These are phyloP conservation scores for Chiropotes sagulatus DNA, from an alignment of 2,797 vertebrate genomes.

Conservation along the genomic window DNA sequence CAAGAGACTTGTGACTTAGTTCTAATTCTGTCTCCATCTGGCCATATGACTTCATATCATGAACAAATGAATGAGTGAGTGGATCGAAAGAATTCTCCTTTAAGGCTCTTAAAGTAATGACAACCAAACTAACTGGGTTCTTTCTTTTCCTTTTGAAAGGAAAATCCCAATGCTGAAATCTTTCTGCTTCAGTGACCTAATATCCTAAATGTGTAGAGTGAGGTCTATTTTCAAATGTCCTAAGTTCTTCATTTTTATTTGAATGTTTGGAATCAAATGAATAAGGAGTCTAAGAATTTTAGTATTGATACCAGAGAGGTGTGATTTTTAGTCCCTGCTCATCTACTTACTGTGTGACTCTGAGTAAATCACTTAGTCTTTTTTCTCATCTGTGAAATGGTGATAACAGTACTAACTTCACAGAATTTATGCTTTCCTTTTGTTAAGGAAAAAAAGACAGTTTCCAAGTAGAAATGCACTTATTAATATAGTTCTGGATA, in stretches of 20 bases:
- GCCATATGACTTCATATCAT: not conserved
- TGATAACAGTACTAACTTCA: not conserved
- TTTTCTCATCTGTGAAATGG: not conserved
- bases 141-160: not conserved
- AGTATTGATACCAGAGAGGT: not conserved
- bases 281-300: not conserved
- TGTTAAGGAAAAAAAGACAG: not conserved
- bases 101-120: not conserved
- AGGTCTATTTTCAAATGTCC: not conserved
- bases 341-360: not conserved
- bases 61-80: not conserved
- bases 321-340: not conserved
- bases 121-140: not conserved
- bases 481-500: not conserved
- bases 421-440: not conserved
- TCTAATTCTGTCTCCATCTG: not conserved
- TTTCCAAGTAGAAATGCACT: not conserved
- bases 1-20: not conserved
- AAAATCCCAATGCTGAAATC: not conserved
- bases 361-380: not conserved
- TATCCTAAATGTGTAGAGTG: not conserved
- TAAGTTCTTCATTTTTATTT: not conserved
- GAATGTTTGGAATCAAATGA: not conserved
- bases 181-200: not conserved
- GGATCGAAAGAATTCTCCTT: not conserved